A percentile compares a stretch with the other conserved stretches of the same genome.
phyloP scores from a whole-genome alignment of 2,797 vertebrate species.

The Lates japonicus region DNA sequence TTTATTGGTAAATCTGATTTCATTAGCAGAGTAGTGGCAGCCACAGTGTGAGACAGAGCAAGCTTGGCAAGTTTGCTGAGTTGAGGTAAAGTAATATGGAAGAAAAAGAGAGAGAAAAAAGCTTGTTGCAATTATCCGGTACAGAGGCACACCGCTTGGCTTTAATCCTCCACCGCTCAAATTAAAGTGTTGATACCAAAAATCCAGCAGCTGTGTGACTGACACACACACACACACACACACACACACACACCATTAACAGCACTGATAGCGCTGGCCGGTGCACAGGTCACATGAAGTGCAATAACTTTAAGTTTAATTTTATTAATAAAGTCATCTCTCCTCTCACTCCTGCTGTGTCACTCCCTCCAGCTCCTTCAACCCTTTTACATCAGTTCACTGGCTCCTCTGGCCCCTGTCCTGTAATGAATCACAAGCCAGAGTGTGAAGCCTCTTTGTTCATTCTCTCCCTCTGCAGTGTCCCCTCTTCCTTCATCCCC shows the following conservation, averaged over 20 bases:
- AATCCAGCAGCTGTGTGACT: conserved; percentile 76
- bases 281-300: conserved; percentile 68
- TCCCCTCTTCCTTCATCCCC: conserved; percentile 20
- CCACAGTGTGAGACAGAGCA: conserved; percentile 27
- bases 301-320: conserved; percentile 81
- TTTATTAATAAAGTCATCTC: conserved; percentile 85
- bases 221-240: conserved; percentile 13
- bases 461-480: conserved; percentile 32
- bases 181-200: conserved; percentile 88
- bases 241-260: conserved; percentile 42
- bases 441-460: conserved; percentile 47
- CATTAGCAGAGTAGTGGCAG: conserved; percentile 90
- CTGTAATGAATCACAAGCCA: conserved; percentile 77
- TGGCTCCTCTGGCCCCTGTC: conserved; percentile 65
- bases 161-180: conserved; percentile 85
- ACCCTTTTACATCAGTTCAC: conserved; percentile 76
- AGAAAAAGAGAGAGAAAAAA: conserved; percentile 28
- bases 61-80: conserved; percentile 75
- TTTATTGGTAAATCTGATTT: conserved; percentile 89
- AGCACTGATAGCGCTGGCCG: conserved; percentile 88
- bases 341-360: conserved; percentile 64
- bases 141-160: conserved; percentile 65
- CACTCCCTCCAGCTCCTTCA: conserved; percentile 51
- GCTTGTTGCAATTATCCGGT: conserved; percentile 70
- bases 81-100: conserved; percentile 50